Conservation (phyloP, 1,140 invertebrate species). For the Heliconius melpomene region DNA sequence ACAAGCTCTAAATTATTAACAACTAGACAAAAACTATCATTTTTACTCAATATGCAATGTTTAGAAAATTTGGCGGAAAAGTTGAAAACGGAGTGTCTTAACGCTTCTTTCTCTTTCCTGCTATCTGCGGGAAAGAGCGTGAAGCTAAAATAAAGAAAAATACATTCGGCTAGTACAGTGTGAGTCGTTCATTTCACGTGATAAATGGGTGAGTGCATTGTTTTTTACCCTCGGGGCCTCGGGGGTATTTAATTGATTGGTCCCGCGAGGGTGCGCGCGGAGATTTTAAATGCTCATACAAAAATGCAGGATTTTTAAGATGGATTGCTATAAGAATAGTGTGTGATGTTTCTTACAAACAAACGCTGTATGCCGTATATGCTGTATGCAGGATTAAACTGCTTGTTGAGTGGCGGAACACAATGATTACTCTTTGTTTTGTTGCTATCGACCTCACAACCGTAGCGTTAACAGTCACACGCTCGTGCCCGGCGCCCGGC, state of each 20-base stretch:
- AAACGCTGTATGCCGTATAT: too few species aligned
- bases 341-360: neutral
- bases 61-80: too few species aligned
- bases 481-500: too few species aligned
- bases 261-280: slow-evolving; percentile 17
- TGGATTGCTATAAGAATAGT: neutral
- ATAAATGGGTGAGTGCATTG: slow-evolving; percentile 45
- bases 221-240: slow-evolving; percentile 47
- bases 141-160: neutral
- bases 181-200: slow-evolving; percentile 28
- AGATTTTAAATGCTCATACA: slow-evolving; percentile 7
- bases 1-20: too few species aligned
- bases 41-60: too few species aligned
- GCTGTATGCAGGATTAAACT: neutral
- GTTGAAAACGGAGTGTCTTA: too few species aligned
- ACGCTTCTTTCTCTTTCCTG: too few species aligned
- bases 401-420: neutral
- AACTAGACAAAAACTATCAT: too few species aligned
- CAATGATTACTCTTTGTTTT: neutral
- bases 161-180: slow-evolving; percentile 24
- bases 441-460: too few species aligned
- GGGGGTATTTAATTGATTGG: slow-evolving; percentile 52
- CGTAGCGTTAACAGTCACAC: too few species aligned
- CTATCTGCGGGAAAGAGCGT: too few species aligned
- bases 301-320: slow-evolving; percentile 5